Evolutionary conservation across 2,888 invertebrate genomes (phyloP).

Genomic region (Agrochola lychnidis): DNA sequence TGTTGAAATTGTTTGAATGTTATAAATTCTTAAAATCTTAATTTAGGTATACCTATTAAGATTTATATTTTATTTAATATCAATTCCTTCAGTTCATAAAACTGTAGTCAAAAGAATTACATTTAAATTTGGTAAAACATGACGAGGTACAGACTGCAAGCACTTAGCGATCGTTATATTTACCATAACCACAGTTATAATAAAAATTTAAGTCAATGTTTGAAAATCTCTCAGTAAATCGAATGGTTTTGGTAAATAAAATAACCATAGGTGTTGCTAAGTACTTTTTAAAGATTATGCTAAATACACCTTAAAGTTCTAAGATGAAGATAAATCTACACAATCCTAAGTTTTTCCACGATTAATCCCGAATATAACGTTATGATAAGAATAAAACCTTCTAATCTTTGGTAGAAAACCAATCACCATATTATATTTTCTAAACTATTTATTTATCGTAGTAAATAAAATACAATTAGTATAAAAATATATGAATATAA

Average conservation of each 20-base stretch:
- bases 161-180: constrained; percentile 48
- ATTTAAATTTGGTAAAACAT: constrained; percentile 51
- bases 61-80: constrained; percentile 69
- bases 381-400: constrained; percentile 52
- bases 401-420: constrained; percentile 66
- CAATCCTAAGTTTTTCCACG: constrained; percentile 38
- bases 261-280: constrained; percentile 24
- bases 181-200: constrained; percentile 30
- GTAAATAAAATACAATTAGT: constrained; percentile 56
- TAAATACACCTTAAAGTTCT: constrained; percentile 55
- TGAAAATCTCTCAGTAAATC: constrained; percentile 20
- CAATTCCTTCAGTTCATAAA: constrained; percentile 83
- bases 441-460: constrained; percentile 36
- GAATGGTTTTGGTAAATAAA: constrained; percentile 46
- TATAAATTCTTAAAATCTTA: constrained; percentile 56
- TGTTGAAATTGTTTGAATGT: constrained; percentile 52
- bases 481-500: constrained; percentile 60
- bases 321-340: constrained; percentile 59
- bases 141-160: constrained; percentile 35
- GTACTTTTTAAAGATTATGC: constrained; percentile 59
- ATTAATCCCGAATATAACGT: constrained; percentile 34
- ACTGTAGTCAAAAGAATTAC: constrained; percentile 61
- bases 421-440: constrained; percentile 42
- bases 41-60: constrained; percentile 58
- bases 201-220: not conserved